A percentile compares a stretch with the other conserved stretches of the same genome.
Evolutionary conservation across 2,797 vertebrate species (phyloP).

Genomic region (Pachyuromys duprasi): DNA sequence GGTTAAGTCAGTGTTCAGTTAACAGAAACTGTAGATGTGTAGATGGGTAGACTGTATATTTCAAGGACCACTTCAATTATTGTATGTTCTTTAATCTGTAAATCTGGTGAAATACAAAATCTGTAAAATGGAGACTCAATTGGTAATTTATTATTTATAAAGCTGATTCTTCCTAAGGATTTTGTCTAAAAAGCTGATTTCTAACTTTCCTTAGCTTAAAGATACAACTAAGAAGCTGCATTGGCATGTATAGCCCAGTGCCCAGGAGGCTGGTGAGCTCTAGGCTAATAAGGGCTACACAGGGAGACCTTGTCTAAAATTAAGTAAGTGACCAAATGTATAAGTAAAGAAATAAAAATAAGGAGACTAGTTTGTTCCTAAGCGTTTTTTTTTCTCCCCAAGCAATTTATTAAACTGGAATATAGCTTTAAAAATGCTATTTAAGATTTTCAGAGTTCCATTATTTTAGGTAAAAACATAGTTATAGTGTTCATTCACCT

Average conservation of each 20-base stretch:
- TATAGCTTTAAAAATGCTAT: not conserved
- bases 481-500: constrained; percentile 23
- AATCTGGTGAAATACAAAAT: constrained; percentile 11
- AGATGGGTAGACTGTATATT: not conserved
- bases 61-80: not conserved
- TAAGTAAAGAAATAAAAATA: not conserved
- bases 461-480: not conserved
- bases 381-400: not conserved
- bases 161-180: not conserved
- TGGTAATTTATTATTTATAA: constrained; percentile 6
- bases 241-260: not conserved
- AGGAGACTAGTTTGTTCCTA: not conserved
- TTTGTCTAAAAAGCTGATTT: constrained; percentile 6
- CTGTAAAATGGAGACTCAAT: constrained; percentile 1
- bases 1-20: not conserved
- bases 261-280: not conserved
- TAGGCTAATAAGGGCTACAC: not conserved
- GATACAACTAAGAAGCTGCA: not conserved
- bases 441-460: not conserved
- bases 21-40: not conserved
- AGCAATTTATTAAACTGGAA: constrained; percentile 14
- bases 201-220: constrained; percentile 18
- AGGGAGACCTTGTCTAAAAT: not conserved
- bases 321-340: not conserved
- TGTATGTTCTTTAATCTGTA: constrained; percentile 6